A percentile compares a stretch with the other conserved stretches of the same genome.
Evolutionary conservation across 2,888 invertebrate species (phyloP).

Genomic region (Lumbricus terrestris): DNA sequence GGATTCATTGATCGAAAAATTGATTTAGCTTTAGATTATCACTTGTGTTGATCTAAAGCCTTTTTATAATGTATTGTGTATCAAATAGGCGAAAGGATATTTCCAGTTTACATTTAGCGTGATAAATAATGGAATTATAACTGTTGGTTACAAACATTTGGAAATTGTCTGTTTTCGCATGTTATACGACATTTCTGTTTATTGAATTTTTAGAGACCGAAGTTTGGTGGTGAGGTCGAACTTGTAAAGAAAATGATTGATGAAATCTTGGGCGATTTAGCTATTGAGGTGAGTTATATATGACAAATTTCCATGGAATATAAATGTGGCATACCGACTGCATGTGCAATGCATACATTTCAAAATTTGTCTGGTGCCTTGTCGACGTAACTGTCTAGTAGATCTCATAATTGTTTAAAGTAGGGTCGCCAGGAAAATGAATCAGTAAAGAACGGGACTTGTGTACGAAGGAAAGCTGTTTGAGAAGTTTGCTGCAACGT

Average conservation of each 20-base stretch:
- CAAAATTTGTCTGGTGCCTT: neutral
- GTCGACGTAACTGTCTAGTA: neutral
- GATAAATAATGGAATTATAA: neutral
- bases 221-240: neutral
- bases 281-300: neutral
- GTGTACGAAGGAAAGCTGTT: no score
- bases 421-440: no score
- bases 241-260: conserved; percentile 6
- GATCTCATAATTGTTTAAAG: no score
- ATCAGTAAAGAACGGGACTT: no score
- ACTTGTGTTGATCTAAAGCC: no score
- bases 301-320: no score
- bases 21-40: neutral
- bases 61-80: no score
- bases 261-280: conserved; percentile 9
- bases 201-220: neutral
- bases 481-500: no score
- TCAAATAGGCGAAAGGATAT: neutral
- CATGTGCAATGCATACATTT: neutral
- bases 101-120: neutral
- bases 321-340: neutral
- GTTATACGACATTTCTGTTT: neutral
- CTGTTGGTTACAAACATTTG: neutral
- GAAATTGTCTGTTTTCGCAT: neutral
- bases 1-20: neutral